Evolutionary conservation across 1,140 invertebrate species (phyloP).

Genomic region (Zaprionus kolodkinae): DNA sequence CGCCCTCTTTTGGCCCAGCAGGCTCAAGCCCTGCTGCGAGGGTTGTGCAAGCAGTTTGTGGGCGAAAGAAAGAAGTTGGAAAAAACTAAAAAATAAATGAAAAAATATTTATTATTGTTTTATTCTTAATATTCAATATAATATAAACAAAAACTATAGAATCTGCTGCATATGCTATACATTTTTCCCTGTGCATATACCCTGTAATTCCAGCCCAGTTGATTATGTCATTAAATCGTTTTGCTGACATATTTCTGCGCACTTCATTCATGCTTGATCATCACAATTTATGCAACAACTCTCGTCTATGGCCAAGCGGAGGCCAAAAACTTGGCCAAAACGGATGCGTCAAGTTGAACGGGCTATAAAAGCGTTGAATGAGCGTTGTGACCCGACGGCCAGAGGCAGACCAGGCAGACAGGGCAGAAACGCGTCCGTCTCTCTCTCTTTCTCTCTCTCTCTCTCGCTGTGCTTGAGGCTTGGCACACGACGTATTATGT

Average conservation of each 20-base stretch:
- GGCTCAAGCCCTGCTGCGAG: conserved; percentile 11
- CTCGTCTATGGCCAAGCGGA: conserved; percentile 28
- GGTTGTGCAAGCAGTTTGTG: conserved; percentile 2
- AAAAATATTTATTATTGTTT: no score
- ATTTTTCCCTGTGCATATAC: background rate
- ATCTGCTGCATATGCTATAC: background rate
- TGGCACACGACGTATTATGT: conserved; percentile 62
- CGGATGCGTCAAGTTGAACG: conserved; percentile 77
- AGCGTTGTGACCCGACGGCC: conserved; percentile 56
- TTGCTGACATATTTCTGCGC: background rate
- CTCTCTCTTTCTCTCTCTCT: no score
- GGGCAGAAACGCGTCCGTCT: background rate
- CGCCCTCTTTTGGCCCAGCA: background rate
- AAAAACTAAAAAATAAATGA: background rate
- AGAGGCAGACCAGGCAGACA: background rate
- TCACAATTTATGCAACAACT: conserved; percentile 45
- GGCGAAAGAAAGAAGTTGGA: background rate
- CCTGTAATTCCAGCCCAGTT: background rate
- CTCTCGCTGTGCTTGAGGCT: conserved; percentile 9
- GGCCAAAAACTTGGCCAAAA: conserved; percentile 71
- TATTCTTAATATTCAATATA: no score
- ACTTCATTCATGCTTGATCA: background rate
- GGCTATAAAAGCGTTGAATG: conserved; percentile 79
- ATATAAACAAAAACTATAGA: background rate
- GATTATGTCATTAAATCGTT: background rate